These are phyloP conservation scores for Gari tellinella DNA, from an alignment of 2,888 invertebrate species.

Conservation along the genomic window DNA sequence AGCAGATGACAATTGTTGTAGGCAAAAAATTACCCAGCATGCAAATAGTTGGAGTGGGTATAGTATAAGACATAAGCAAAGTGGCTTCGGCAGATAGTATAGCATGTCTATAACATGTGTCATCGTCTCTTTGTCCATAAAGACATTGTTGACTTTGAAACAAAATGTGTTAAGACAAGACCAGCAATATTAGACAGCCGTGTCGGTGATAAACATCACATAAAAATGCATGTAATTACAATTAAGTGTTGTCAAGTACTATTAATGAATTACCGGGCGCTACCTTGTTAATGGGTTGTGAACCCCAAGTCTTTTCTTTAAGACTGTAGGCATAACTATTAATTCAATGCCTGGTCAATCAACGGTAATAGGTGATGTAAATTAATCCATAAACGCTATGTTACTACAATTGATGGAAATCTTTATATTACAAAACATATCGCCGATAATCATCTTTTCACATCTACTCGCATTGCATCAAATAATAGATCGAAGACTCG, in stretches of 20 bases:
- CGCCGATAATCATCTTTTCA: constrained; percentile 21
- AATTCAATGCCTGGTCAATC: constrained; percentile 6
- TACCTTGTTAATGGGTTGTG: constrained; percentile 40
- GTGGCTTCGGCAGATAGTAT: too few relatives aligned
- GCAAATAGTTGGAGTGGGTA: too few relatives aligned
- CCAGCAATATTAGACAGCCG: too few relatives aligned
- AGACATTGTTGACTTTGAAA: too few relatives aligned
- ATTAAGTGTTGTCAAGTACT: constrained; percentile 38
- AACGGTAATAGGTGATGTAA: constrained; percentile 45
- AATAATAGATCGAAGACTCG: constrained; percentile 17
- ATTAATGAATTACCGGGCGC: constrained; percentile 15
- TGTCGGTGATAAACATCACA: too few relatives aligned
- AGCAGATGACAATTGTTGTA: too few relatives aligned
- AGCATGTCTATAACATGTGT: too few relatives aligned
- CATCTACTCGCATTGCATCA: constrained; percentile 11
- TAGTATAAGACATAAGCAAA: too few relatives aligned
- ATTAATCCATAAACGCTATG: constrained; percentile 31
- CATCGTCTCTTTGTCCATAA: too few relatives aligned
- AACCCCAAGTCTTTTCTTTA: constrained; percentile 1
- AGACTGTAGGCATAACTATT: background rate
- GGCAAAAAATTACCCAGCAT: too few relatives aligned
- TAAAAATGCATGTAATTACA: too few relatives aligned
- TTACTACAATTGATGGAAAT: background rate
- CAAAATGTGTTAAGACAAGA: too few relatives aligned
- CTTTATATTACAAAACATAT: constrained; percentile 7